Percentiles rank a stretch among this genome's conserved stretches.
These are phyloP conservation scores for Polypterus senegalus DNA, from an alignment of 2,113 vertebrate species.

Conservation along the genomic window DNA sequence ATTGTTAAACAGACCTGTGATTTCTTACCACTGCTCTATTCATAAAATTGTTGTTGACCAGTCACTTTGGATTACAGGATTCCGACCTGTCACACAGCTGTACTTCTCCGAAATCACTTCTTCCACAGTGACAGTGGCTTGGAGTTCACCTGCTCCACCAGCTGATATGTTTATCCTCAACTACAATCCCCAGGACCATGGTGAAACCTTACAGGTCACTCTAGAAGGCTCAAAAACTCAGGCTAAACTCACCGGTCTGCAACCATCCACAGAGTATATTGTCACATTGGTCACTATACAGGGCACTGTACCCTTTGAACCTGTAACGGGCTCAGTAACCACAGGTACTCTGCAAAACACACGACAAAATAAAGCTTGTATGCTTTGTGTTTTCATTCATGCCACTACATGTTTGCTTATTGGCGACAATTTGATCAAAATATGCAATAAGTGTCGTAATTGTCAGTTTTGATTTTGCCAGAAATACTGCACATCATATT, in stretches of 20 bases:
- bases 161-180: conserved; percentile 77
- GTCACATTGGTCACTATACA: conserved; percentile 81
- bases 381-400: no score
- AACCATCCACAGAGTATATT: conserved; percentile 74
- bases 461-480: no score
- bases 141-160: conserved; percentile 83
- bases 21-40: not conserved
- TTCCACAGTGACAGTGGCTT: conserved; percentile 73
- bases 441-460: no score
- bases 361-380: not conserved
- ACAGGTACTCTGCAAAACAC: conserved; percentile 61
- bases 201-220: conserved; percentile 60
- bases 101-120: conserved; percentile 85
- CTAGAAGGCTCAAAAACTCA: conserved; percentile 73
- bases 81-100: conserved; percentile 83
- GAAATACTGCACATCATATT: no score
- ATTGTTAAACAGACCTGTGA: no score
- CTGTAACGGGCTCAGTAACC: conserved; percentile 67
- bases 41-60: conserved; percentile 22
- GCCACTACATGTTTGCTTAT: no score
- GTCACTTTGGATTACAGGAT: conserved; percentile 56
- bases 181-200: conserved; percentile 64
- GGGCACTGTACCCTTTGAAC: conserved; percentile 64
- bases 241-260: conserved; percentile 60
- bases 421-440: no score